These are phyloP conservation scores for Aphelenchoides bicaudatus DNA, from an alignment of 2,888 invertebrate genomes.

Conservation along the genomic window DNA sequence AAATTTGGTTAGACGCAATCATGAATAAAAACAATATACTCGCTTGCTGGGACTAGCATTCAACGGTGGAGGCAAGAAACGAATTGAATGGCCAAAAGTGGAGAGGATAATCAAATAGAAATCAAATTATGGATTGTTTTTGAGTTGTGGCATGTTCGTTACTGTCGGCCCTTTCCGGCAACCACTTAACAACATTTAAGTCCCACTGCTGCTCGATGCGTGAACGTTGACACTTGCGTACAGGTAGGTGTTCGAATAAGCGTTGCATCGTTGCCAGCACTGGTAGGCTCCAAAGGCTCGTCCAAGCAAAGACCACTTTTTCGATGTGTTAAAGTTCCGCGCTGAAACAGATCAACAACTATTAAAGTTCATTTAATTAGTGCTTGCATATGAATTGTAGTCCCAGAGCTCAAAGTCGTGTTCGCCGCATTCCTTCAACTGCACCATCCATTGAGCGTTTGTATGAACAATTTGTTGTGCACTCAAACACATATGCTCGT, in stretches of 20 bases:
- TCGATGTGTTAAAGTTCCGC: slow-evolving; percentile 38
- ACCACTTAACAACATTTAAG: too few species aligned
- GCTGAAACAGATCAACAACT: slow-evolving; percentile 31
- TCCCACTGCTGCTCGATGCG: too few species aligned
- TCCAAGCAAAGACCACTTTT: slow-evolving; percentile 51
- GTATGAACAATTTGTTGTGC: slow-evolving; percentile 37
- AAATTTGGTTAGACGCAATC: too few species aligned
- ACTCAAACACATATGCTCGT: slow-evolving; percentile 56
- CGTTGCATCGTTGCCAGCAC: slow-evolving; percentile 1
- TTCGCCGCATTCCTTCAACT: slow-evolving; percentile 59
- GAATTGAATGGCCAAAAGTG: too few species aligned
- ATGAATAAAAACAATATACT: too few species aligned
- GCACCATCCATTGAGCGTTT: slow-evolving; percentile 46
- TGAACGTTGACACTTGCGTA: slow-evolving; percentile 31
- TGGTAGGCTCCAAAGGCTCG: slow-evolving; percentile 28
- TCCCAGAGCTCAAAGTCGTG: slow-evolving; percentile 55
- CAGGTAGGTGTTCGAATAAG: slow-evolving; percentile 27
- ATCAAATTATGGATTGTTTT: too few species aligned
- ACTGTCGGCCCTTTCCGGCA: too few species aligned
- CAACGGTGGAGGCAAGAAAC: too few species aligned
- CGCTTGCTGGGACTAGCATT: too few species aligned
- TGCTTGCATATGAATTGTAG: slow-evolving; percentile 40
- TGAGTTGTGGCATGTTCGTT: neutral
- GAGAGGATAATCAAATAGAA: too few species aligned
- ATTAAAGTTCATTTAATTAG: neutral